Evolutionary conservation across 2,113 vertebrate genomes (phyloP).

Genomic region (Coreoperca whiteheadi): DNA sequence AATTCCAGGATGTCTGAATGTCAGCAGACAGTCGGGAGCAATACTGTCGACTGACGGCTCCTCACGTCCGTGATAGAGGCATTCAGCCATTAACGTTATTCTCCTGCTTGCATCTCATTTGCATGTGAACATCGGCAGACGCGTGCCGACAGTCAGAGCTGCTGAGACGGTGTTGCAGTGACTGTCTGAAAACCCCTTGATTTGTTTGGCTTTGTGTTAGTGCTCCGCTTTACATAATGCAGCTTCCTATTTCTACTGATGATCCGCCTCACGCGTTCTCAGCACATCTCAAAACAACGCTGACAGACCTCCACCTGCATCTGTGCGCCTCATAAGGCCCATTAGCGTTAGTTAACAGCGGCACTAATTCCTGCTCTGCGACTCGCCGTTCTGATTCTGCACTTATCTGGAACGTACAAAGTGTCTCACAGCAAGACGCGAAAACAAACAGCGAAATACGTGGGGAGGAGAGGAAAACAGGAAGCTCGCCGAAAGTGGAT

Average conservation of each 20-base stretch:
- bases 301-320: background rate
- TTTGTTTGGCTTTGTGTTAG: too few relatives aligned
- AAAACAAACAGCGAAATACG: constrained; percentile 14
- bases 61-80: background rate
- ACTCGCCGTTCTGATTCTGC: background rate
- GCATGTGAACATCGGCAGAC: background rate
- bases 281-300: background rate
- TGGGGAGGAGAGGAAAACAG: constrained; percentile 56
- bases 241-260: constrained; percentile 5
- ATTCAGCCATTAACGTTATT: background rate
- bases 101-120: background rate
- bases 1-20: too few relatives aligned
- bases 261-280: background rate
- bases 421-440: background rate
- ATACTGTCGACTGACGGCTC: too few relatives aligned
- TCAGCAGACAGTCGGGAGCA: background rate
- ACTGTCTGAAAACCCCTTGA: constrained; percentile 6
- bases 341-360: background rate
- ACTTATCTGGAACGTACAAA: background rate
- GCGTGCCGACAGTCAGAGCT: background rate
- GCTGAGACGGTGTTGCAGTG: background rate
- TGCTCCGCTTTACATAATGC: too few relatives aligned
- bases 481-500: constrained; percentile 6
- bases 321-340: too few relatives aligned
- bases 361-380: background rate